Conservation (phyloP, 2,797 vertebrate genomes). For the Syngnathus rostellatus region DNA sequence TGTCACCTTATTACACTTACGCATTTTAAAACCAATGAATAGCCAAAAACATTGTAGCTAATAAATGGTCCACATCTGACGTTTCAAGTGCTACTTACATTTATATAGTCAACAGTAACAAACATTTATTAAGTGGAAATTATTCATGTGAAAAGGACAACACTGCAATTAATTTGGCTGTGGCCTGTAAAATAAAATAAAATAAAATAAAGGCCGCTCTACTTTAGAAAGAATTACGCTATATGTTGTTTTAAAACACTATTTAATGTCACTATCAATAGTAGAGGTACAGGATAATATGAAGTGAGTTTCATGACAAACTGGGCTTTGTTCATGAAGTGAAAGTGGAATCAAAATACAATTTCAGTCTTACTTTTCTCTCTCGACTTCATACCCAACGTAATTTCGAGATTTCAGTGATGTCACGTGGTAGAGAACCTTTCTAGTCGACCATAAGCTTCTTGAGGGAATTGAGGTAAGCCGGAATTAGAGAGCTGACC, state of each 20-base stretch:
- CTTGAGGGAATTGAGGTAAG: slow-evolving; percentile 76
- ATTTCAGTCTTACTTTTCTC: not conserved
- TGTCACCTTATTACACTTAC: not conserved
- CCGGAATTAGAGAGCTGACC: slow-evolving; percentile 74
- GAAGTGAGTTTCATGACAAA: not conserved
- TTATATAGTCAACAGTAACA: not conserved
- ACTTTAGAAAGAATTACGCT: not conserved
- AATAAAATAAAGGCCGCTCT: not conserved
- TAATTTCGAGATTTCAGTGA: not conserved
- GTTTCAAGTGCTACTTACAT: not conserved
- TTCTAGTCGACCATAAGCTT: slow-evolving; percentile 75
- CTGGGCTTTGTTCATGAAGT: not conserved
- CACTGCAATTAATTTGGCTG: no score
- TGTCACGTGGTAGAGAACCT: not conserved
- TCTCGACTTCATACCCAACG: not conserved
- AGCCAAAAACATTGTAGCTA: not conserved
- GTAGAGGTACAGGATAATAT: not conserved
- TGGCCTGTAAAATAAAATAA: not conserved
- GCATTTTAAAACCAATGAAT: not conserved
- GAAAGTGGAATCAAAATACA: not conserved
- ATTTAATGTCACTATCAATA: not conserved
- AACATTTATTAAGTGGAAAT: not conserved
- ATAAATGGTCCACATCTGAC: not conserved
- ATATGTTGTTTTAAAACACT: not conserved
- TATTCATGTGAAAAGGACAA: not conserved